phyloP scores from a whole-genome alignment of 2,797 vertebrate species.

The Helostoma temminkii region DNA sequence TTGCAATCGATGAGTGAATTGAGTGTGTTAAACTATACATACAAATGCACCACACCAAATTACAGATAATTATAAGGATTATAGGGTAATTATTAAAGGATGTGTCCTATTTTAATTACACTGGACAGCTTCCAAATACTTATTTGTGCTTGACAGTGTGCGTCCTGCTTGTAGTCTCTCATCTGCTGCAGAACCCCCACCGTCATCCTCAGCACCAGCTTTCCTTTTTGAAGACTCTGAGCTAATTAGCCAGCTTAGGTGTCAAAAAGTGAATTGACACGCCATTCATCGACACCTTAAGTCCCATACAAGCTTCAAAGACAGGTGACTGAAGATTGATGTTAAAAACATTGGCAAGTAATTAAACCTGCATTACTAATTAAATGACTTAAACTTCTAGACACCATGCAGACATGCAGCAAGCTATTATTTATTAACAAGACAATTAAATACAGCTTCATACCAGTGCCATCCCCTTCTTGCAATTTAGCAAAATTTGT shows the following conservation, averaged over 20 bases:
- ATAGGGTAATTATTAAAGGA: too few relatives aligned
- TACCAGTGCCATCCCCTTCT: background rate
- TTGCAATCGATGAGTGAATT: too few relatives aligned
- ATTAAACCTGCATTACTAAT: conserved; percentile 28
- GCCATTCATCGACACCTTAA: conserved; percentile 4
- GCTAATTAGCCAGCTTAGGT: conserved; percentile 4
- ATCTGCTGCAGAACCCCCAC: background rate
- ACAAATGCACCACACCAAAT: too few relatives aligned
- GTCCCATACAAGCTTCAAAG: conserved; percentile 4
- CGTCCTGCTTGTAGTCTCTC: background rate
- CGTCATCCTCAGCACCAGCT: background rate
- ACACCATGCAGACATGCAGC: background rate
- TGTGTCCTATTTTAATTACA: background rate
- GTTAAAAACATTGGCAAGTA: background rate
- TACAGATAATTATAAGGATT: too few relatives aligned
- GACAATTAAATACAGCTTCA: conserved; percentile 10
- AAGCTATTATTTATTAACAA: background rate
- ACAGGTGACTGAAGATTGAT: background rate
- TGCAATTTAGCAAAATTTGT: background rate
- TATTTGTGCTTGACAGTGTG: too few relatives aligned
- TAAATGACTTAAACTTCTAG: conserved; percentile 15
- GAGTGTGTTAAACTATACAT: too few relatives aligned
- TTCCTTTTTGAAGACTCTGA: conserved; percentile 10
- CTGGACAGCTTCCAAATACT: background rate
- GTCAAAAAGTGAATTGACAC: conserved; percentile 18